These are phyloP conservation scores for Drosophila mercatorum DNA, from an alignment of 2,888 invertebrate species.

Conservation along the genomic window DNA sequence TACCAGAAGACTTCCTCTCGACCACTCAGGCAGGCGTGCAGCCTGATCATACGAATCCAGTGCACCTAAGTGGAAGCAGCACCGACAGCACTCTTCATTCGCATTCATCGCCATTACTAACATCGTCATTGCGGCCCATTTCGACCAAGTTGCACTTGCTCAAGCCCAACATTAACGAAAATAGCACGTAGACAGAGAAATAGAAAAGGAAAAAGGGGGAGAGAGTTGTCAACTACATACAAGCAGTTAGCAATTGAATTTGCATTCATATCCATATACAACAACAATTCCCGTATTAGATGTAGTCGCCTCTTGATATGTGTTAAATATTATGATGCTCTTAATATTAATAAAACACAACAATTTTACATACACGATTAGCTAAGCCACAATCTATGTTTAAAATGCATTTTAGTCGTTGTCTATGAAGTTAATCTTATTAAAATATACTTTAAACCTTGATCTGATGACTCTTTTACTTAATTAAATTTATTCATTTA, in stretches of 20 bases:
- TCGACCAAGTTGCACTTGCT: constrained; percentile 81
- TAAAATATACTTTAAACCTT: constrained; percentile 18
- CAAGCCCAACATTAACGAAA: constrained; percentile 52
- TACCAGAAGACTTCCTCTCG: constrained; percentile 86
- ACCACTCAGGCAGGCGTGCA: constrained; percentile 71
- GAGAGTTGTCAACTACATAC: constrained; percentile 23
- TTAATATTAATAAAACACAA: constrained; percentile 64
- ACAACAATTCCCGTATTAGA: constrained; percentile 61
- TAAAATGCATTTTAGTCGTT: constrained; percentile 74
- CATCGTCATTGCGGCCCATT: constrained; percentile 72
- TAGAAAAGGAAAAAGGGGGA: constrained; percentile 24
- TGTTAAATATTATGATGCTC: constrained; percentile 58
- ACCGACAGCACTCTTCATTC: constrained; percentile 35
- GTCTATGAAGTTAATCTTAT: constrained; percentile 65
- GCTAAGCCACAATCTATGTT: constrained; percentile 65
- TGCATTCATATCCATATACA: constrained; percentile 54
- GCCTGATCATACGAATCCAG: constrained; percentile 70
- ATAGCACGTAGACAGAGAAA: constrained; percentile 50
- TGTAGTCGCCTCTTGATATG: constrained; percentile 46
- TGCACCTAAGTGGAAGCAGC: constrained; percentile 37
- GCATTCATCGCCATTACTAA: constrained; percentile 49
- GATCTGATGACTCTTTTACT: background rate
- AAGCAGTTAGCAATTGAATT: constrained; percentile 58
- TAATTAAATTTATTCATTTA: background rate
- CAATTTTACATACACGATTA: constrained; percentile 55